Evolutionary conservation across 2,888 invertebrate species (phyloP), one percentile per base, ranked within the genome.

Genomic region (Cephus pygmeus): DNA sequence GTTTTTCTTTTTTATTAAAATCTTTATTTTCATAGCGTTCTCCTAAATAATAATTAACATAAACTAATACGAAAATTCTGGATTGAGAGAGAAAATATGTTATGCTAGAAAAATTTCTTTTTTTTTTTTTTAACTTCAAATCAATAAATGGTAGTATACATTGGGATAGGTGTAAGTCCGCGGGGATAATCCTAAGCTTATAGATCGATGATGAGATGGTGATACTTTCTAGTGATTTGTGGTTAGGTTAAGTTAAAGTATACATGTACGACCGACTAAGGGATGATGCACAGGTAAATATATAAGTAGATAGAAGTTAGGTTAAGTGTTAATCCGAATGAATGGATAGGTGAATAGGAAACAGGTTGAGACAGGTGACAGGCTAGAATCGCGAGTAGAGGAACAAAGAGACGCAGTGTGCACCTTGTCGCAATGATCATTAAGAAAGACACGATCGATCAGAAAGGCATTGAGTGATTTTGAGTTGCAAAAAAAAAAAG

Each of bases 41-140:
- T 85, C 84, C 85, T 88, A 87, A 88, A 89, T 87, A 87, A 89
- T 89, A 89, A 87, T 89, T 87, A 88, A 89, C 87, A 83, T 87
- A 88, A 87, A 82, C 83, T 86, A 86, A 85, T 82, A 76, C 80
- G 82, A 85, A 86, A 83, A 40, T 75, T 82, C 82, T 84, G 83
- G 82, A 80, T 79, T 80, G 79, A 83, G 31, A 79, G 75, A 79
- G 75, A 79, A 82, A 79, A 74, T 79, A 79, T 77, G 77, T 80
- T 81, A 82, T 77, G 40, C 77, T 81, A 83, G 80, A 86, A 81
- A 40, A 40, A 40, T 40, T 40, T 40, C 15, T 80, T 81, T 76
- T 76, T 75, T 79, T 80, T 81, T 76, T 77, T 75, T 79, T 77
- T 40, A 77, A 82, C 69, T 78, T 76, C 74, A 77, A 80, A 80